Evolutionary conservation across 2,888 invertebrate species (phyloP).

Genomic region (Chouioia cunea): DNA sequence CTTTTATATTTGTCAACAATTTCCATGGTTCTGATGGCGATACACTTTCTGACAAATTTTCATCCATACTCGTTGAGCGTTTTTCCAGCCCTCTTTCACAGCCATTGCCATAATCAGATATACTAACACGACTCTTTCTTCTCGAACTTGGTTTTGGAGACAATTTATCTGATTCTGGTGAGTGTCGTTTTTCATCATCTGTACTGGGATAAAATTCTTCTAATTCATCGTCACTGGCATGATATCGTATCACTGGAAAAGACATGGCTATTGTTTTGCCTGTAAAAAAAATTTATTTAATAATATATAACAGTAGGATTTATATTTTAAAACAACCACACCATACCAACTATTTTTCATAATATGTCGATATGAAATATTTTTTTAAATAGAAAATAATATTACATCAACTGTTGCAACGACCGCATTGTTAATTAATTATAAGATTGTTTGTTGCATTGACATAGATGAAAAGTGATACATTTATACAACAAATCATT

Average conservation of each 20-base stretch:
- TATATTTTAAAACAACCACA: too few species aligned
- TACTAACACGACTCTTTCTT: constrained; percentile 68
- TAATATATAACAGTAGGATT: too few species aligned
- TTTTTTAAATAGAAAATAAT: too few species aligned
- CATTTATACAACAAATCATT: too few species aligned
- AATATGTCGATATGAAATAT: too few species aligned
- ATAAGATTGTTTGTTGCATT: too few species aligned
- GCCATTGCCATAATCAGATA: constrained; percentile 66
- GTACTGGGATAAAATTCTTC: constrained; percentile 76
- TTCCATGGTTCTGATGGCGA: constrained; percentile 79
- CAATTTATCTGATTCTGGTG: constrained; percentile 66
- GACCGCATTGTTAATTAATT: too few species aligned
- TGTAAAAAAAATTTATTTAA: constrained; percentile 47
- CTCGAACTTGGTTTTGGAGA: constrained; percentile 65
- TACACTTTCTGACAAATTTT: constrained; percentile 66
- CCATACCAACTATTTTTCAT: too few species aligned
- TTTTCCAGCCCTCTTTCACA: constrained; percentile 71
- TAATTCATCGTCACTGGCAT: constrained; percentile 82
- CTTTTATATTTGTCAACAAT: constrained; percentile 79
- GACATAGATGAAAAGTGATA: too few species aligned
- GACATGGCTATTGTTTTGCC: constrained; percentile 69
- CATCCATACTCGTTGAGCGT: constrained; percentile 75
- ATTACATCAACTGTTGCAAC: too few species aligned
- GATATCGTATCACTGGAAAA: constrained; percentile 77
- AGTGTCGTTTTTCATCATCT: constrained; percentile 73